phyloP scores from a whole-genome alignment of 2,797 vertebrate genomes.

The Poliocrania exsul region DNA sequence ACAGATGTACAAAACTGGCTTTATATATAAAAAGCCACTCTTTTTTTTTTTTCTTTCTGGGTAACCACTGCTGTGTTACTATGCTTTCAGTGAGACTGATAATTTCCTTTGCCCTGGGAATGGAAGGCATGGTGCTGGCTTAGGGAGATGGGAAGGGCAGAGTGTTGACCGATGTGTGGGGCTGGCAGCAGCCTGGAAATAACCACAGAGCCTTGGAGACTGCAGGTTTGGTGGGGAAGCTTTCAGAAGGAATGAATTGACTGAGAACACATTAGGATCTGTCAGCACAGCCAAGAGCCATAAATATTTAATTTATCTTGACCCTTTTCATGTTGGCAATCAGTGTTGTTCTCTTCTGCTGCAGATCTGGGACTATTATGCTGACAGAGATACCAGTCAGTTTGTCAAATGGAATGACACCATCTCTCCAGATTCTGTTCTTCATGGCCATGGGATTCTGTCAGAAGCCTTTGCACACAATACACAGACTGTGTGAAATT shows the following conservation, averaged over 20 bases:
- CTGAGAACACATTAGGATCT: constrained; percentile 42
- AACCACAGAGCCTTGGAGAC: neutral
- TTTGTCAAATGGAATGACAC: constrained; percentile 64
- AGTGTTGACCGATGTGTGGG: neutral
- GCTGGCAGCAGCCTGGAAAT: neutral
- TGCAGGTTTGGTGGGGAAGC: neutral
- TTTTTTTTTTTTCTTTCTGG: neutral
- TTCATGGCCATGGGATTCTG: constrained; percentile 31
- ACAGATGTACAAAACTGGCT: neutral
- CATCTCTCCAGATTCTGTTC: constrained; percentile 23
- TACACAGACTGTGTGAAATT: neutral
- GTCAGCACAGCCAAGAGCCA: constrained; percentile 35
- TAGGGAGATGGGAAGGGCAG: neutral
- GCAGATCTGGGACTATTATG: constrained; percentile 51
- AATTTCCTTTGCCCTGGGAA: neutral
- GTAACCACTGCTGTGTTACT: neutral
- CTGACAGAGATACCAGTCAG: constrained; percentile 55
- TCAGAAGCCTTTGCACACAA: constrained; percentile 24
- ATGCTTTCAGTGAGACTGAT: neutral
- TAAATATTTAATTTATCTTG: constrained; percentile 46
- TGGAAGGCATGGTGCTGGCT: neutral
- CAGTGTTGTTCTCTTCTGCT: constrained; percentile 20
- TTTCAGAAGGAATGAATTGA: constrained; percentile 34
- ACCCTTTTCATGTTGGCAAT: constrained; percentile 68
- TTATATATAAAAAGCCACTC: fast-evolving